phyloP scores from a whole-genome alignment of 2,797 vertebrate species.

The Streptopelia turtur region DNA sequence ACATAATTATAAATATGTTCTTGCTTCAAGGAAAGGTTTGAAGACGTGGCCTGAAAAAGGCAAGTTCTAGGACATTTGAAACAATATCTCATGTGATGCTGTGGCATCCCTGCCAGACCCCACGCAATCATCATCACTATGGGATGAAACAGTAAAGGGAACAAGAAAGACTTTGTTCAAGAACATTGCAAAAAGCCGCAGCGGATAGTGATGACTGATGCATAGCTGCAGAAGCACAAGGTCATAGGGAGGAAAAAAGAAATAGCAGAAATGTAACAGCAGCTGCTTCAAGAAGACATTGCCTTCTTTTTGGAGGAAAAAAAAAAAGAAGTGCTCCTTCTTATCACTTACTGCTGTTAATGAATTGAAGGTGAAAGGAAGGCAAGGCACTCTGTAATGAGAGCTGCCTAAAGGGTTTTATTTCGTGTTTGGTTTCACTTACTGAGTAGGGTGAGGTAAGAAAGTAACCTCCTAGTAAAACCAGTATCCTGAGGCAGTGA shows the following conservation, averaged over 20 bases:
- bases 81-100: not conserved
- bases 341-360: not conserved
- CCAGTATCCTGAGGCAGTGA: not conserved
- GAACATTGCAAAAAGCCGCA: not conserved
- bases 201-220: not conserved
- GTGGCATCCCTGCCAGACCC: not conserved
- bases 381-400: not conserved
- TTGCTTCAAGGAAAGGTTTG: not conserved
- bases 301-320: not conserved
- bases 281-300: not conserved
- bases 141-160: not conserved
- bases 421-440: not conserved
- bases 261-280: not conserved
- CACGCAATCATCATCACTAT: not conserved
- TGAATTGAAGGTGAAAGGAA: not conserved
- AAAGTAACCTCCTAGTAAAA: not conserved
- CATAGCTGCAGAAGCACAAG: not conserved
- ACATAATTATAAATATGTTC: not conserved
- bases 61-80: not conserved
- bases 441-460: not conserved
- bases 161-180: not conserved
- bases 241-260: not conserved
- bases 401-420: not conserved
- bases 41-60: not conserved
- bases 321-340: not conserved